Base-by-base conservation (phyloP, 2,797 vertebrate species). In the Heliangelus exortis region DNA sequence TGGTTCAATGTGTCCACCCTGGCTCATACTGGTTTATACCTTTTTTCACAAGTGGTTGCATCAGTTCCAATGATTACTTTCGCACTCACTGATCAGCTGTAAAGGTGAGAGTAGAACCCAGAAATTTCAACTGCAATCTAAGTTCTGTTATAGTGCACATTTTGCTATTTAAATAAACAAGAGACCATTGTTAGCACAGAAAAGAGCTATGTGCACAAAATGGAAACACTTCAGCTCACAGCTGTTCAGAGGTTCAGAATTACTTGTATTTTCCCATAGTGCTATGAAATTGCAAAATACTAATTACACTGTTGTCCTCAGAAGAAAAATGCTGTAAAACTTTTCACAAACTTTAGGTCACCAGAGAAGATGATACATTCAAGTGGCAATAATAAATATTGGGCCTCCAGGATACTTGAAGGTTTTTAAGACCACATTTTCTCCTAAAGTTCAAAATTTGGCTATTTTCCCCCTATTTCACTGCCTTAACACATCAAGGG, bases 261-360 rank as follows among this genome's bases (percentile, higher is more conserved):
- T 69, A 91, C 39, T 34, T 57, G 36, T 29, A n/a, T 84, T 94
- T 91, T 78, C 54, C 29, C 77, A 68, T 53, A 81, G 66, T 57
- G 50, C 45, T 93, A 51, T 77, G 54, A 61, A 92, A 80, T 58
- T 45, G 33, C 47, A 74, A 71, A 85, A 73, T 54, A 66, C 23
- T 83, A 93, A 71, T 61, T 85, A 63, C 39, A 61, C 12, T 28
- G 18, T 71, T 87, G 68, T 53, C 53, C 85, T 89, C n/a, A 80
- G 66, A 94, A 91, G 51, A 73, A 73, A 89, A 92, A 59, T n/a
- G 54, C 68, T 85, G 59, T 67, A 78, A 86, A 55, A 79, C 53
- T 83, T 85, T 90, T 89, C 74, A 84, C 39, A 41, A 92, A 71
- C 21, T 87, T 43, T 33, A 90, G 51, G n/a, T 87, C 53, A 65